Conservation (phyloP, 2,888 invertebrate genomes). For the Campaea margaritaria region DNA sequence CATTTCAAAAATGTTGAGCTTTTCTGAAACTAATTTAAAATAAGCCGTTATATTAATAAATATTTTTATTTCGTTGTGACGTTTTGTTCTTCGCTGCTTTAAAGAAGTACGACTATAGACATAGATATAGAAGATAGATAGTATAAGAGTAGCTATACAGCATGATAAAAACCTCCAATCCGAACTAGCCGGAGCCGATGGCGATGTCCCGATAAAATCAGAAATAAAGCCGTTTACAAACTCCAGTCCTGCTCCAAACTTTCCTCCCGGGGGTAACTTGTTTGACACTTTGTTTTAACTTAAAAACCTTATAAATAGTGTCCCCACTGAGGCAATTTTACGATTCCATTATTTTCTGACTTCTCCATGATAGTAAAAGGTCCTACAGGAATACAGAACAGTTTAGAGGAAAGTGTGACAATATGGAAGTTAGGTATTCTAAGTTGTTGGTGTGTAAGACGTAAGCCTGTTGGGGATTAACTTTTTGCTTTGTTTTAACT, state of each 20-base stretch:
- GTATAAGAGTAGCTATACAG: not conserved
- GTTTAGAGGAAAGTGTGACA: slow-evolving; percentile 37
- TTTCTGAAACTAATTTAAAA: too few species aligned
- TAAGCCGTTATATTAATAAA: too few species aligned
- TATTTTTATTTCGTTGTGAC: too few species aligned
- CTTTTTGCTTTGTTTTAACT: slow-evolving; percentile 16
- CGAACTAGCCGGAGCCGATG: slow-evolving; percentile 42
- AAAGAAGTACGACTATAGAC: too few species aligned
- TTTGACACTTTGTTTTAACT: slow-evolving; percentile 77
- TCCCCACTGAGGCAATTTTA: slow-evolving; percentile 64
- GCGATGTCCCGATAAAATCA: slow-evolving; percentile 58
- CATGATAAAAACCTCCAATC: slow-evolving; percentile 32
- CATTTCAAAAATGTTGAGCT: too few species aligned
- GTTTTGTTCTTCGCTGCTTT: too few species aligned
- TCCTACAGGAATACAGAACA: slow-evolving; percentile 46
- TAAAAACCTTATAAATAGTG: slow-evolving; percentile 76
- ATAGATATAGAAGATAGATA: not conserved
- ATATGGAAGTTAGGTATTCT: slow-evolving; percentile 21
- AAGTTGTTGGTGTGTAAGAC: slow-evolving; percentile 15
- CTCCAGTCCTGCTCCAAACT: slow-evolving; percentile 66
- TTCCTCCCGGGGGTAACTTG: slow-evolving; percentile 62
- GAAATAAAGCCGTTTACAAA: slow-evolving; percentile 73
- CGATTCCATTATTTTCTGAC: slow-evolving; percentile 61
- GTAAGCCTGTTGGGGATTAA: slow-evolving; percentile 8
- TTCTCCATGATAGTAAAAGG: slow-evolving; percentile 61